Conservation (phyloP, 37 sponge, comb jelly and placozoan species). For the Aphrocallistes beatrix region DNA sequence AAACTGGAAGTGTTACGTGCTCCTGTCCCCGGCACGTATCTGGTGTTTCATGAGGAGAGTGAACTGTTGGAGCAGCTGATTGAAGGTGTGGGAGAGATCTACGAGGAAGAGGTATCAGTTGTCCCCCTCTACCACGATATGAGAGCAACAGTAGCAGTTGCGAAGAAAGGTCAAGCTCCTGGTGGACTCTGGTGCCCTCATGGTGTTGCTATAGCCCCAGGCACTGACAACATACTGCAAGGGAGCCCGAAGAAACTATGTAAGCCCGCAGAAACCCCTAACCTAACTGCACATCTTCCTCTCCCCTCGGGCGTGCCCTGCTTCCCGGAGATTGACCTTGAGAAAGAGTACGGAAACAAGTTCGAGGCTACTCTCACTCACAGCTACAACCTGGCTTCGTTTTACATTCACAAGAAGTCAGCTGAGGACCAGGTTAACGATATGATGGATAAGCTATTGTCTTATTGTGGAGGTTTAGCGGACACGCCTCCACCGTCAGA, state of each 20-base stretch:
- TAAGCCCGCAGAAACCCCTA: neutral
- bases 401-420: neutral
- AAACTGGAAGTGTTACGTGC: too few species aligned
- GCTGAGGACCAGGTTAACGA: conserved; percentile 1
- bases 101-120: too few species aligned
- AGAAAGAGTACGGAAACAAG: neutral
- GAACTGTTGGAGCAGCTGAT: too few species aligned
- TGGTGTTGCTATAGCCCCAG: too few species aligned
- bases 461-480: neutral
- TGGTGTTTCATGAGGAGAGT: too few species aligned
- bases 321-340: neutral
- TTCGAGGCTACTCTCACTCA: conserved; percentile 9
- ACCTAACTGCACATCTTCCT: neutral
- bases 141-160: too few species aligned
- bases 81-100: too few species aligned
- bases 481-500: neutral
- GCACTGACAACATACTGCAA: too few species aligned
- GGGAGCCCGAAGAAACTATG: neutral
- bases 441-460: neutral
- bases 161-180: too few species aligned
- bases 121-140: too few species aligned
- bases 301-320: neutral
- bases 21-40: too few species aligned
- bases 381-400: neutral
- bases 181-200: too few species aligned